Evolutionary conservation across 35 echinoderm and acorn worm species (phyloP).

Genomic region (Chiridota heheva): DNA sequence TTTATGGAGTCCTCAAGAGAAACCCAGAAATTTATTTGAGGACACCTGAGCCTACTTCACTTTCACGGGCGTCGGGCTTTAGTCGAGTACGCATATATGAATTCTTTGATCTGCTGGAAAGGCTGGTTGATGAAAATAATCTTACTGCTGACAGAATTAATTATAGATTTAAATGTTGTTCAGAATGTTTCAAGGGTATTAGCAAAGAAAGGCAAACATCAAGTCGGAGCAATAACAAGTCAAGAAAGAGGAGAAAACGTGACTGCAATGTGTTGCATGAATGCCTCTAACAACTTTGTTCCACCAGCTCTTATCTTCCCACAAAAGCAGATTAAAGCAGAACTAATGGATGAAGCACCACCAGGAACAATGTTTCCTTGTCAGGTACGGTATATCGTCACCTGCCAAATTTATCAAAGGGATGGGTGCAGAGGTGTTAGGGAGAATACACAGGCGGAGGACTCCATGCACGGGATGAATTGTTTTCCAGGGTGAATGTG

Average conservation of each 20-base stretch:
- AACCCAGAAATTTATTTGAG: background rate
- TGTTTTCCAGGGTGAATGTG: too few species aligned
- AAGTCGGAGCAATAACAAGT: background rate
- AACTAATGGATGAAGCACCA: background rate
- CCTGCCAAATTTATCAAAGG: too few species aligned
- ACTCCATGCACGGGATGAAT: too few species aligned
- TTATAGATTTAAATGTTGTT: background rate
- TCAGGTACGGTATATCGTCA: background rate
- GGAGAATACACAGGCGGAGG: too few species aligned
- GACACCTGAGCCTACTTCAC: background rate
- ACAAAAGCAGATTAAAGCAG: background rate
- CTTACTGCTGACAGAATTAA: background rate
- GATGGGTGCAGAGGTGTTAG: too few species aligned
- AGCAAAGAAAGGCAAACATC: background rate
- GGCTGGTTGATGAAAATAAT: background rate
- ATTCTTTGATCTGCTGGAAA: background rate
- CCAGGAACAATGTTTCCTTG: background rate
- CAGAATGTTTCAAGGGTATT: background rate
- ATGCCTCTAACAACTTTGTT: background rate
- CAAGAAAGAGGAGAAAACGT: background rate
- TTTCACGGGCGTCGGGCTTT: background rate
- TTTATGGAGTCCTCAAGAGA: background rate
- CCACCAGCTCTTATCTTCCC: background rate
- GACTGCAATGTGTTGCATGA: background rate
- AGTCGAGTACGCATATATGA: background rate